Percentiles rank a stretch among this genome's conserved stretches.
Evolutionary conservation across 2,113 vertebrate species (phyloP).

Genomic region (Nicator chloris): DNA sequence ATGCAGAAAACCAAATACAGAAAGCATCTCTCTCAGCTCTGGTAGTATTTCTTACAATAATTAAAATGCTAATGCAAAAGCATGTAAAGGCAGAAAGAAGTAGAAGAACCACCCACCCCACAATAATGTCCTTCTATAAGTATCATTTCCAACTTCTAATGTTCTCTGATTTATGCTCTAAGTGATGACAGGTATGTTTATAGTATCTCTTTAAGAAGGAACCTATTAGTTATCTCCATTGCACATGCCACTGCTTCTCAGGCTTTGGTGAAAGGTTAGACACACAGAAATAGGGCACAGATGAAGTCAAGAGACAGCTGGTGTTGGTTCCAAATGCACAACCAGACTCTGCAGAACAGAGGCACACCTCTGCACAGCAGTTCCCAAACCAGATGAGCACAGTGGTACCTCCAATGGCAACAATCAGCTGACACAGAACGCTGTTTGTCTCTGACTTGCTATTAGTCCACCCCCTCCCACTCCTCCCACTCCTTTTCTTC

Average conservation of each 20-base stretch:
- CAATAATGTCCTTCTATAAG: background rate
- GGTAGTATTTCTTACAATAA: background rate
- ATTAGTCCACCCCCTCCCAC: background rate
- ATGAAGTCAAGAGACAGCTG: background rate
- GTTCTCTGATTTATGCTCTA: background rate
- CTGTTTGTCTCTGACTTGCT: background rate
- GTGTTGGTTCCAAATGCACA: background rate
- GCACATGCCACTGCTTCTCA: background rate
- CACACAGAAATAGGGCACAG: background rate
- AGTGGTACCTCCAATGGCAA: background rate
- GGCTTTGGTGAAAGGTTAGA: background rate
- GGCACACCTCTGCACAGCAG: background rate
- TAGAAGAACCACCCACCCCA: background rate
- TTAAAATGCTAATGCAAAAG: background rate
- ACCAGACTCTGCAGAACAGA: background rate
- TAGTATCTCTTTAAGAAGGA: background rate
- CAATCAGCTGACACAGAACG: fast-evolving
- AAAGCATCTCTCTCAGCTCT: background rate
- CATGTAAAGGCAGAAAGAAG: background rate
- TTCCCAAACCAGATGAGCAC: background rate
- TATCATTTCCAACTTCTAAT: background rate
- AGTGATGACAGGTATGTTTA: background rate
- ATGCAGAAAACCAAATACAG: background rate
- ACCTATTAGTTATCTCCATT: background rate
- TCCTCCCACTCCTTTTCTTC: background rate